Evolutionary conservation across 2,888 invertebrate genomes (phyloP).

Genomic region (Apeira syringaria): DNA sequence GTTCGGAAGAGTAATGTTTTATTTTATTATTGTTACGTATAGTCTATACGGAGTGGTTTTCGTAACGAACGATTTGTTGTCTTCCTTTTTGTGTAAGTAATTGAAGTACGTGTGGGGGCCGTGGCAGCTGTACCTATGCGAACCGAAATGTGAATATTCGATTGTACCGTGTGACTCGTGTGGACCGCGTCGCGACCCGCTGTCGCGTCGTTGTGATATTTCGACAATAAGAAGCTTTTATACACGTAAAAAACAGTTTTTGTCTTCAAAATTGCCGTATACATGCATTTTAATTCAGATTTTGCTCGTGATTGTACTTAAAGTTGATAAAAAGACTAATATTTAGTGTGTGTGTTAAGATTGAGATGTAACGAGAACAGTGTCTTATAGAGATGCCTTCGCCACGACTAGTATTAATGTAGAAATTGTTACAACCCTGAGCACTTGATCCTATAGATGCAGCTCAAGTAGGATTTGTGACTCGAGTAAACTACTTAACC

Average conservation of each 20-base stretch:
- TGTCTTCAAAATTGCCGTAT: conserved; percentile 41
- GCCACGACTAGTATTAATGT: conserved; percentile 67
- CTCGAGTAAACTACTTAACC: too few relatives aligned
- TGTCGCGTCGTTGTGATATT: conserved; percentile 59
- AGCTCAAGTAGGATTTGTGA: too few relatives aligned
- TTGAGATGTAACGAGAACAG: conserved; percentile 42
- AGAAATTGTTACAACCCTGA: conserved; percentile 44
- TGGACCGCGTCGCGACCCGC: conserved; percentile 1
- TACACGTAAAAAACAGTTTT: conserved; percentile 46
- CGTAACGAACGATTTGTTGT: conserved; percentile 47
- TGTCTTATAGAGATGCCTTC: conserved; percentile 64
- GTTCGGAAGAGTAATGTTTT: conserved; percentile 50
- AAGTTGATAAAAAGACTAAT: conserved; percentile 64
- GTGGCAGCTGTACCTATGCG: conserved; percentile 47
- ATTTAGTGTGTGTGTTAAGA: conserved; percentile 59
- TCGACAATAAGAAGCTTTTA: conserved; percentile 66
- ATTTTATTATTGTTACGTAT: conserved; percentile 45
- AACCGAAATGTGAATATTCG: conserved; percentile 13
- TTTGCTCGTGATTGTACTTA: conserved; percentile 62
- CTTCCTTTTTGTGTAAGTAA: conserved; percentile 65
- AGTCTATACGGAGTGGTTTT: conserved; percentile 26
- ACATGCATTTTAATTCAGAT: conserved; percentile 40
- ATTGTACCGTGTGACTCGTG: conserved; percentile 1
- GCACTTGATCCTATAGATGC: conserved; percentile 50
- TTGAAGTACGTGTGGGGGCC: conserved; percentile 38